Base-by-base conservation (phyloP, 2,113 vertebrate genomes). In the Hippocampus zosterae region DNA sequence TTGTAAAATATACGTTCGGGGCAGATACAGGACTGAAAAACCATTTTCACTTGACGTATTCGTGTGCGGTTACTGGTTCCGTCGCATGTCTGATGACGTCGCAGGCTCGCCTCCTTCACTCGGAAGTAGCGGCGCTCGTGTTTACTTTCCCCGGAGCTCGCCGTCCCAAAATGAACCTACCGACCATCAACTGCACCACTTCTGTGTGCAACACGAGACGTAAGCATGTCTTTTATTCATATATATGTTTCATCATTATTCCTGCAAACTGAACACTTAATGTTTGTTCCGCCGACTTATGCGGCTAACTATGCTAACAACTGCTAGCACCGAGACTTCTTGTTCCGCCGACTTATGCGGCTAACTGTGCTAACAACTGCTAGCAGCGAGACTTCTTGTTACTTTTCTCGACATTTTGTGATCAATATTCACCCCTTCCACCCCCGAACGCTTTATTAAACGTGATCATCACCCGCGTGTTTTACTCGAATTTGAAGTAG, bases 131-230 rank as follows among this genome's bases (percentile, higher is more conserved):
- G 60, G 63, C 19, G 12, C 1, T 27, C 13, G 60, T 84, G 81
- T 87, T 82, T 81, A 84, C 77, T 63, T 82, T 56, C 1, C 23
- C 33, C 56, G 23, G 21, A 52, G 15, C 37, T 1, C 12, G 56
- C 62, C 27, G 23, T 57, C 13, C 3, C 62, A 76, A 41, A 46
- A 89, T 88, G 86, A 89, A 81, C 74, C 71, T 71, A 29, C 37
- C 79, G 53, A 52, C 73, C 48, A 87, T 88, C 60, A 88, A 80
- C 77, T 87, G 81, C 11, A 71, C 70, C 25, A 87, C 70, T 81
- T 88, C 77, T 9, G 86, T 85, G 0, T 85, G 86, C 0, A 89
- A 84, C 1, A 85, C 81, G 0, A 86, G 52, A 73, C 80, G 88
- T 89, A 84, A 88, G 88, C 40, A 6, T 0, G 8, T 0, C 2